Conservation (phyloP, 2,113 vertebrate species). For the Ramphastos sulfuratus region DNA sequence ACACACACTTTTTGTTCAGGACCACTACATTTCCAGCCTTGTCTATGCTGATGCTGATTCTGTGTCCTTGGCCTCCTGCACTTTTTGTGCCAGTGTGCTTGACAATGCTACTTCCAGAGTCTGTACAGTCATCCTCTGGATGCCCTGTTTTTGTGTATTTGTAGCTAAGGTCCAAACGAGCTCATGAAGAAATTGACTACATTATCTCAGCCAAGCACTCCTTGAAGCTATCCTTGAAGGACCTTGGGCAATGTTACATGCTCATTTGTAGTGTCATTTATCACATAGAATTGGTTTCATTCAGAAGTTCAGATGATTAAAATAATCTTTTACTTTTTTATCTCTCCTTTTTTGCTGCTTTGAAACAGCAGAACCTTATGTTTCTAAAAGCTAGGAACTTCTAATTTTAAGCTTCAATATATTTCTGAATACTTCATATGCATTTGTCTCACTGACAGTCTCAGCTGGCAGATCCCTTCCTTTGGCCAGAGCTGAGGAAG, state of each 20-base stretch:
- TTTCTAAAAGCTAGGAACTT: slow-evolving; percentile 5
- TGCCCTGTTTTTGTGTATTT: not conserved
- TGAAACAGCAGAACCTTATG: not conserved
- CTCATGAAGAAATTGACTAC: not conserved
- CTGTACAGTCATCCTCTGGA: not conserved
- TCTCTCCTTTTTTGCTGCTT: not conserved
- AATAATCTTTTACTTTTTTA: not conserved
- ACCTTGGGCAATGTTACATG: not conserved
- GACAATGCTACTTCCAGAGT: not conserved
- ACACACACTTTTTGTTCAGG: not conserved
- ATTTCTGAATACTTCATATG: slow-evolving; percentile 3
- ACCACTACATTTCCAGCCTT: not conserved
- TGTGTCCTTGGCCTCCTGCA: not conserved
- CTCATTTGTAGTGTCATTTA: not conserved
- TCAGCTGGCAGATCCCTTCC: not conserved
- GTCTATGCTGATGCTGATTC: not conserved
- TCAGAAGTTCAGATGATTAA: not conserved
- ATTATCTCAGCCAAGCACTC: not conserved
- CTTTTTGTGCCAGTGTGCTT: not conserved
- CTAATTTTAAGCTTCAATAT: slow-evolving; percentile 44
- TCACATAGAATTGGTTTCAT: not conserved
- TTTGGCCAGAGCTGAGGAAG: not conserved
- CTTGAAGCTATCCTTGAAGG: not conserved
- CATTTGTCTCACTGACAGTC: not conserved
- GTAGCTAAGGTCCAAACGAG: not conserved